A percentile compares a stretch with the other conserved stretches of the same genome.
Conservation (phyloP, 2,797 vertebrate genomes). For the Xenopus petersii region DNA sequence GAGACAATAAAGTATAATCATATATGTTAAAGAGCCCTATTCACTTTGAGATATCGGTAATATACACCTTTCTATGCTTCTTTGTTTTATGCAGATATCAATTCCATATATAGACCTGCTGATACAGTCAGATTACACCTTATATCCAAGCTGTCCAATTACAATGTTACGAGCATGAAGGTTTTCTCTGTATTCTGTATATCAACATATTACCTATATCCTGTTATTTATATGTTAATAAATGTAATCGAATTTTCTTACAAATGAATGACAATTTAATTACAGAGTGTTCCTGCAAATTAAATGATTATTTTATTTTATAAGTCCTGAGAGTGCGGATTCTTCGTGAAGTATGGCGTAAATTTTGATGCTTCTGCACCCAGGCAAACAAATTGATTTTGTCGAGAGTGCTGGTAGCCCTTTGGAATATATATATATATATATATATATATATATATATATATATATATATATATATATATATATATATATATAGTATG, state of each 20-base stretch:
- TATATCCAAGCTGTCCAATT: background rate
- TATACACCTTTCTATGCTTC: conserved; percentile 4
- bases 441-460: too few relatives aligned
- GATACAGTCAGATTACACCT: background rate
- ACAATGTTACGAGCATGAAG: background rate
- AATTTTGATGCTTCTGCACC: too few relatives aligned
- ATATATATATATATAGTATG: too few relatives aligned
- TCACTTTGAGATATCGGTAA: background rate
- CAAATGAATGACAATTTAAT: background rate
- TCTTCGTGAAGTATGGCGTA: too few relatives aligned
- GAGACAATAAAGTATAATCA: background rate
- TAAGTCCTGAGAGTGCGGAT: too few relatives aligned
- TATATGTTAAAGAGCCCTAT: background rate
- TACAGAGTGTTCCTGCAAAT: background rate
- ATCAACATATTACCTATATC: background rate
- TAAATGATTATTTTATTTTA: background rate
- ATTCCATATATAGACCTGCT: background rate
- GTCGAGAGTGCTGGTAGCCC: too few relatives aligned
- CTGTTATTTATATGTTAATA: background rate
- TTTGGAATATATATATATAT: too few relatives aligned
- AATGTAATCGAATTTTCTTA: background rate
- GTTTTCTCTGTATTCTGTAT: background rate
- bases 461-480: too few relatives aligned
- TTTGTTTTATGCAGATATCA: background rate
- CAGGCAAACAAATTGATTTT: too few relatives aligned